A percentile compares a stretch with the other conserved stretches of the same genome.
Evolutionary conservation across 1,140 invertebrate species (phyloP).

Genomic region (Leguminivora glycinivorella): DNA sequence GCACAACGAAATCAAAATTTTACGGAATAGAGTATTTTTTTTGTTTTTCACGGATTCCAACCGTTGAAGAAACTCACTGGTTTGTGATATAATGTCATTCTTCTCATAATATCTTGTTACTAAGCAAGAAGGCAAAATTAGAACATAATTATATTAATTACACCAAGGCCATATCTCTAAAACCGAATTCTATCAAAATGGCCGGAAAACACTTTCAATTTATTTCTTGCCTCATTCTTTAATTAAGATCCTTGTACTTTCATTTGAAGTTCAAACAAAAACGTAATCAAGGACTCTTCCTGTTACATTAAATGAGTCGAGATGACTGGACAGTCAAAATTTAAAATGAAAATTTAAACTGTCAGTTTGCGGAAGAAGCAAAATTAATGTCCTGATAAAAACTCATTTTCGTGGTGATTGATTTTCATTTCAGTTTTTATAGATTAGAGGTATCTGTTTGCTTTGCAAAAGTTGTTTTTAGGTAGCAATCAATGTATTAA

Average conservation of each 20-base stretch:
- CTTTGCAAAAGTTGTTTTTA: too few species aligned
- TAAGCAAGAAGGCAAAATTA: constrained; percentile 33
- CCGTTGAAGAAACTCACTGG: neutral
- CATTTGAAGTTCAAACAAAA: constrained; percentile 52
- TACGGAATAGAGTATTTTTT: constrained; percentile 6
- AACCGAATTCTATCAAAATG: constrained; percentile 33
- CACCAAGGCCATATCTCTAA: neutral
- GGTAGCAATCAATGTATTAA: too few species aligned
- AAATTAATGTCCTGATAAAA: neutral
- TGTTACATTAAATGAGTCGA: constrained; percentile 56
- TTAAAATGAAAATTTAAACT: constrained; percentile 28
- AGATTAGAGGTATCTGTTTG: neutral
- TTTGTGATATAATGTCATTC: too few species aligned
- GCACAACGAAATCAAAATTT: constrained; percentile 27
- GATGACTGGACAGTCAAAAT: constrained; percentile 42
- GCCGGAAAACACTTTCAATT: constrained; percentile 45
- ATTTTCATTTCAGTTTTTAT: neutral
- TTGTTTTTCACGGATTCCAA: neutral
- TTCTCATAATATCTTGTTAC: too few species aligned
- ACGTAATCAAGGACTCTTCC: constrained; percentile 60
- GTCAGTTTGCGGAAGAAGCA: constrained; percentile 5
- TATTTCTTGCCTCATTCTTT: constrained; percentile 43
- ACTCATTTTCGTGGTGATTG: neutral
- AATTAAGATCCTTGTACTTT: constrained; percentile 47
- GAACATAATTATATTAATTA: neutral